phyloP scores from a whole-genome alignment of 2,888 invertebrate species.

The Amphipyra berbera region DNA sequence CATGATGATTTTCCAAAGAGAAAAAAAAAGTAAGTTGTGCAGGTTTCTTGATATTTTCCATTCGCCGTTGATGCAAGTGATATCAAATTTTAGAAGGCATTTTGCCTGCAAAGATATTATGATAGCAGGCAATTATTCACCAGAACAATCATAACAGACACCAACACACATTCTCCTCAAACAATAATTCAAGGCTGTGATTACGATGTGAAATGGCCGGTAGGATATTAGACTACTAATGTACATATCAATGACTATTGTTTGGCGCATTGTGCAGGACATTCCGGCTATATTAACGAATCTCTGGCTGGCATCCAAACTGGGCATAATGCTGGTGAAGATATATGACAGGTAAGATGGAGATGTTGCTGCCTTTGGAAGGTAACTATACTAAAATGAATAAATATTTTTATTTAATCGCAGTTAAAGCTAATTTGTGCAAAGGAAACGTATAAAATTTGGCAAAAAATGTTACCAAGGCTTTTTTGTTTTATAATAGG shows the following conservation, averaged over 20 bases:
- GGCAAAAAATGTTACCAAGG: too few species aligned
- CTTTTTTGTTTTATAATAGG: too few species aligned
- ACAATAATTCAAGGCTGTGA: conserved; percentile 53
- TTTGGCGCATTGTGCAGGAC: conserved; percentile 37
- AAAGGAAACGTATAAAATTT: too few species aligned
- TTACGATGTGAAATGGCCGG: conserved; percentile 45
- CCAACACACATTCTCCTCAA: conserved; percentile 10
- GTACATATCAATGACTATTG: conserved; percentile 51
- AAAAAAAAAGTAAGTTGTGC: too few species aligned
- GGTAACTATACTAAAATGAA: neutral
- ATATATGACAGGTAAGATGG: conserved; percentile 31
- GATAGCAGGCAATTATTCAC: conserved; percentile 12
- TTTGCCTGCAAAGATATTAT: too few species aligned
- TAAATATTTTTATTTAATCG: too few species aligned
- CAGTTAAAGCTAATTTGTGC: too few species aligned
- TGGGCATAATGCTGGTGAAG: conserved; percentile 20
- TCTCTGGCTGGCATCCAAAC: conserved; percentile 62
- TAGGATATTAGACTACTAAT: conserved; percentile 46
- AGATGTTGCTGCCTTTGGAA: conserved; percentile 17
- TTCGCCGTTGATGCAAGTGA: too few species aligned
- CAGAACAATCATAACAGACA: conserved; percentile 13
- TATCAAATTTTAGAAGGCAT: too few species aligned
- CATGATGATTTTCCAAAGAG: too few species aligned
- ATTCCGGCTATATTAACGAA: conserved; percentile 61
- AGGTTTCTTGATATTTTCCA: too few species aligned